Base-by-base conservation (phyloP, 1,140 invertebrate genomes). In the Leucophenga varia region DNA sequence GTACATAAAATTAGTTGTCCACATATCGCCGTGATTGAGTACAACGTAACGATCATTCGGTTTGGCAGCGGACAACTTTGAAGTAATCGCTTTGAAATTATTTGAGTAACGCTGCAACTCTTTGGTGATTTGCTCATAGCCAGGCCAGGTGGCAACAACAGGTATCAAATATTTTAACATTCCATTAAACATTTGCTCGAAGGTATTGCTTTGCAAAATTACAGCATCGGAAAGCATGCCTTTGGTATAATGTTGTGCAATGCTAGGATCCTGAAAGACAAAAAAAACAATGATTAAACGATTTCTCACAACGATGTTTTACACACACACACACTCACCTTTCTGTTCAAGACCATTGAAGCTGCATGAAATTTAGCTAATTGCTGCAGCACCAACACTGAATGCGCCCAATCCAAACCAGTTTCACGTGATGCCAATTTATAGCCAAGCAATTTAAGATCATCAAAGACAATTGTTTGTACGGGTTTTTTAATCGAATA, bases 1-100 rank as follows among this genome's bases (percentile, higher is more conserved):
- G 56, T 85, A 86, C 54, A 87, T 65, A 68, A 86, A 82, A 53
- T 87, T 87, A 49, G 84, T 85, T 1, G 81, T 74, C 84, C 84
- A 86, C 19, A 78, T 75, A 58, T 86, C 85, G 4, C 84, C 84
- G 35, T 86, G 85, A 57, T 80, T 83, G 8, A 86, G 72, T 1
- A 85, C 83, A 20, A 78, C 75, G 55, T 60, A 55, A 21, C 7
- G 56, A 55, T 44, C 59, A 0, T 22, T 47, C 3, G 55, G 42
- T 36, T 41, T 75, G 51, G 51, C 74, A 49, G 31, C 71, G 7
- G 32, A 75, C 48, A 36, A 72, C n/a, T 32, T 51, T 9, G 49
- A 16, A 1, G 60, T 53, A 1, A 82, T 21, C 2, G 64, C 54
- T 17, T 42, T n/a, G 8, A 82, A 45, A 55, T 81, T 80, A 2